These are phyloP conservation scores for Acipenser oxyrinchus DNA, from an alignment of 2,797 vertebrate species.

Conservation along the genomic window DNA sequence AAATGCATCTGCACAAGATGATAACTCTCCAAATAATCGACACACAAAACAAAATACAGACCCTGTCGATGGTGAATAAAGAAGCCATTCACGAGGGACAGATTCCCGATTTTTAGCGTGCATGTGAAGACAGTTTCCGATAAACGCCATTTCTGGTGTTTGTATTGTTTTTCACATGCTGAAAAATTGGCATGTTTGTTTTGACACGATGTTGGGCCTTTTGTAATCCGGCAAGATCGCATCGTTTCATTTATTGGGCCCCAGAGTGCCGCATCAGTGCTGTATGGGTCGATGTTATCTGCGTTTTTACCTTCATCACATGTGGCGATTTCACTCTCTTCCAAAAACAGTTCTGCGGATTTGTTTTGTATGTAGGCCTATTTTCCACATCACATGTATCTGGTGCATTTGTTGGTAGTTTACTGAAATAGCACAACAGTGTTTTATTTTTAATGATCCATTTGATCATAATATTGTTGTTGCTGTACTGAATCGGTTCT, in stretches of 20 bases:
- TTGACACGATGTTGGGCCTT: constrained; percentile 1
- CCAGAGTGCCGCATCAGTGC: constrained; percentile 8
- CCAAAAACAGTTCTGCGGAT: too few relatives aligned
- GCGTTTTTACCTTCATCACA: too few relatives aligned
- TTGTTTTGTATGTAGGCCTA: too few relatives aligned
- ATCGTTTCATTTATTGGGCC: neutral
- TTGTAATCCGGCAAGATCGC: constrained; percentile 5
- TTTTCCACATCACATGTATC: too few relatives aligned
- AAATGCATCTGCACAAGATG: neutral
- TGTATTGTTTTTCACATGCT: constrained; percentile 13
- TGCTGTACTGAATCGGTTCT: constrained; percentile 66
- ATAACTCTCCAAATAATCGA: neutral
- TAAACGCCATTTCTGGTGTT: constrained; percentile 17
- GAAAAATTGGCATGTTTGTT: constrained; percentile 13
- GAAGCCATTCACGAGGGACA: constrained; percentile 8
- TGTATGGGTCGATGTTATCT: constrained; percentile 2
- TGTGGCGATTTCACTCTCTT: too few relatives aligned
- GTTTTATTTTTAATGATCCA: too few relatives aligned
- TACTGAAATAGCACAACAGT: too few relatives aligned
- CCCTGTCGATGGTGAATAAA: constrained; percentile 7
- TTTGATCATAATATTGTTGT: neutral
- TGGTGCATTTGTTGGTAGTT: too few relatives aligned
- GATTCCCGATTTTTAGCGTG: constrained; percentile 11
- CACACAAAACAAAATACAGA: constrained; percentile 21
- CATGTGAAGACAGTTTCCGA: constrained; percentile 8